These are phyloP conservation scores for Chauna torquata DNA, from an alignment of 2,113 vertebrate species.

Conservation along the genomic window DNA sequence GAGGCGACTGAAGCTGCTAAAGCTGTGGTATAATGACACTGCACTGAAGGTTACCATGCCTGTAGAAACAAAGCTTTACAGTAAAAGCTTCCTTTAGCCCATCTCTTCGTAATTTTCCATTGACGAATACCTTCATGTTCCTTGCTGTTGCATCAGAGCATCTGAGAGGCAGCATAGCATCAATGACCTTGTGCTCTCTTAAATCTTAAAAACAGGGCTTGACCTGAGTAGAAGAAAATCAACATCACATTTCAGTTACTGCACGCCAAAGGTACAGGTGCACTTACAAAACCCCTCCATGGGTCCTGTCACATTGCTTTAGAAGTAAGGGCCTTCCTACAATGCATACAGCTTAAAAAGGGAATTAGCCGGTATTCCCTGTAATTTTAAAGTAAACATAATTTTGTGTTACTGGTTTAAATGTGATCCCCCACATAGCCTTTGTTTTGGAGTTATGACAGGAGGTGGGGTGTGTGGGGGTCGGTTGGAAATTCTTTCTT, in stretches of 20 bases:
- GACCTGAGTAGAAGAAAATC: neutral
- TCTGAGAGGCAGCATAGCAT: fast-evolving
- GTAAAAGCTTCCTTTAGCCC: neutral
- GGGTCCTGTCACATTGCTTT: neutral
- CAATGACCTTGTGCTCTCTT: neutral
- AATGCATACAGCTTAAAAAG: neutral
- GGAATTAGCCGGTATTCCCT: neutral
- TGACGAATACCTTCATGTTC: neutral
- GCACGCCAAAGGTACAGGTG: neutral
- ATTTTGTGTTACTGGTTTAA: neutral
- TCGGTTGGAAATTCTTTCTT: neutral
- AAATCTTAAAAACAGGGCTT: neutral
- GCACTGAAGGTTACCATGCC: neutral
- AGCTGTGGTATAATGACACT: neutral
- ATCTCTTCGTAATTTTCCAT: neutral
- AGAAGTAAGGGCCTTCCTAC: neutral
- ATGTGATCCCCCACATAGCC: neutral
- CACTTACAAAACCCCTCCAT: neutral
- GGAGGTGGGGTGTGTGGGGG: fast-evolving
- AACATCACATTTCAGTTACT: neutral
- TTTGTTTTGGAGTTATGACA: neutral
- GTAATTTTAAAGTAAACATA: neutral
- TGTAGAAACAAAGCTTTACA: neutral
- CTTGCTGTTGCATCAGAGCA: neutral
- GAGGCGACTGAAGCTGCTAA: neutral